Evolutionary conservation across 2,888 invertebrate genomes (phyloP).

Genomic region (Hydropsyche betteni): DNA sequence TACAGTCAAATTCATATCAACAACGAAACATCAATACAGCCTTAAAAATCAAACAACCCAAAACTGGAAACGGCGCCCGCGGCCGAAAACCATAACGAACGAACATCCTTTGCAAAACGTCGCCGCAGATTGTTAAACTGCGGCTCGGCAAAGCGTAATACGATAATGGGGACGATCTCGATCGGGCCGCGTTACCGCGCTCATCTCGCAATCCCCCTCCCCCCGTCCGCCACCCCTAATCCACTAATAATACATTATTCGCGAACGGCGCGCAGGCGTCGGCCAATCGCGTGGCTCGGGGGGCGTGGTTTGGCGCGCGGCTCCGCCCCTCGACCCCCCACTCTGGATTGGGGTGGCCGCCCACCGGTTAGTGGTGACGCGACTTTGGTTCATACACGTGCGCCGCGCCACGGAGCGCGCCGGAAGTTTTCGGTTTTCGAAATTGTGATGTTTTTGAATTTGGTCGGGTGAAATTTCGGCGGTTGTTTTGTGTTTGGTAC

Average conservation of each 20-base stretch:
- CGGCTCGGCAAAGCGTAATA: slow-evolving; percentile 35
- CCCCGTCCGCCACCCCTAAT: slow-evolving; percentile 8
- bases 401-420: too few species aligned
- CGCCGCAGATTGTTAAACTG: slow-evolving; percentile 36
- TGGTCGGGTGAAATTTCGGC: too few species aligned
- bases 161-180: slow-evolving; percentile 44
- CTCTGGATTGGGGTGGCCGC: too few species aligned
- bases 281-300: slow-evolving; percentile 7
- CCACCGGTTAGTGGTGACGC: slow-evolving; percentile 37
- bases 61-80: too few species aligned
- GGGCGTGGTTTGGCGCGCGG: background rate
- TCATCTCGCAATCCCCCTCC: slow-evolving; percentile 40
- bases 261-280: slow-evolving; percentile 42
- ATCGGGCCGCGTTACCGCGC: slow-evolving; percentile 42
- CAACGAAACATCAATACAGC: too few species aligned
- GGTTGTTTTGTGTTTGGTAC: too few species aligned
- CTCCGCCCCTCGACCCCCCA: slow-evolving; percentile 57
- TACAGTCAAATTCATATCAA: too few species aligned
- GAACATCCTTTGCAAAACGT: background rate
- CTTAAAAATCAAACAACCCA: too few species aligned
- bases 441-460: too few species aligned
- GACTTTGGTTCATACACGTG: too few species aligned
- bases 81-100: too few species aligned
- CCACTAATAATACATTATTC: slow-evolving; percentile 52
- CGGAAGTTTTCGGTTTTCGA: too few species aligned